Evolutionary conservation across 92 coral and sea anemone species (phyloP).

Genomic region (Epizoanthus rinbou): DNA sequence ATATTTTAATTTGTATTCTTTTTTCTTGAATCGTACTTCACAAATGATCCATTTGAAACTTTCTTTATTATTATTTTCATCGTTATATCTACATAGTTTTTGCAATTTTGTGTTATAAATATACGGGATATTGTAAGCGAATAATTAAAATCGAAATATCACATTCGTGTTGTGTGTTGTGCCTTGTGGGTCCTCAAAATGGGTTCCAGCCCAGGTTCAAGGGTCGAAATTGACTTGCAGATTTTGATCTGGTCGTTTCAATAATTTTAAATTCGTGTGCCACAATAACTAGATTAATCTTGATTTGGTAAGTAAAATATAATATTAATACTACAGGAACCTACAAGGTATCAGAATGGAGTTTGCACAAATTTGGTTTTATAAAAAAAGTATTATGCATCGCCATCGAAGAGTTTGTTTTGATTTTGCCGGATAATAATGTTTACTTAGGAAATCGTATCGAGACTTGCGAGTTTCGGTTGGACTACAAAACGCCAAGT

Average conservation of each 20-base stretch:
- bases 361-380: not conserved
- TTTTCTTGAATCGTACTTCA: not conserved
- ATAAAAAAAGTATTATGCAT: not conserved
- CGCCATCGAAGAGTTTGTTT: not conserved
- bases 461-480: not conserved
- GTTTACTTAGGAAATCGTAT: not conserved
- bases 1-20: not conserved
- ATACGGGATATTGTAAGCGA: too few relatives aligned
- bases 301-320: not conserved
- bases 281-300: not conserved
- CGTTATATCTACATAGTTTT: too few relatives aligned
- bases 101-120: too few relatives aligned
- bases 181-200: not conserved
- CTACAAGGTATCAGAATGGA: not conserved
- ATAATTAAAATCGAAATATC: not conserved
- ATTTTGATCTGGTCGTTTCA: not conserved
- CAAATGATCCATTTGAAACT: not conserved
- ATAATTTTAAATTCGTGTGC: not conserved
- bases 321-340: not conserved
- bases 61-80: not conserved
- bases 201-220: not conserved
- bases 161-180: not conserved
- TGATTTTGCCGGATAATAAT: not conserved
- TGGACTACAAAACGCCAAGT: not conserved
- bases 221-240: constrained; percentile 14